Percentiles rank a stretch among this genome's conserved stretches.
Evolutionary conservation across 1,140 invertebrate species (phyloP).

Genomic region (Eueides isabella): DNA sequence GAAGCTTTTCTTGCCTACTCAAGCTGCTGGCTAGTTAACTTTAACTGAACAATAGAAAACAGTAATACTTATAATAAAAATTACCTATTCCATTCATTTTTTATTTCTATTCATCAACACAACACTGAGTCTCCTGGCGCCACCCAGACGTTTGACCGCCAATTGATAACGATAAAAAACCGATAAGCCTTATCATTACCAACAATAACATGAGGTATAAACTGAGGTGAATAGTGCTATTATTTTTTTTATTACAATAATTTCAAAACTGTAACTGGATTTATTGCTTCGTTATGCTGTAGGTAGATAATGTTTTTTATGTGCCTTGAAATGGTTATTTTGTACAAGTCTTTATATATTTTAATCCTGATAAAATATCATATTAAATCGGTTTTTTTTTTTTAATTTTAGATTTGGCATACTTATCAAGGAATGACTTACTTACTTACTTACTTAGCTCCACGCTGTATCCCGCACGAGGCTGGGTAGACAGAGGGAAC

Average conservation of each 20-base stretch:
- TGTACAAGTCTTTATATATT: not conserved
- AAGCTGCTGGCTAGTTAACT: too few relatives aligned
- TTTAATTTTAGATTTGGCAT: too few relatives aligned
- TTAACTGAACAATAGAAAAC: not conserved
- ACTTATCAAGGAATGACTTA: too few relatives aligned
- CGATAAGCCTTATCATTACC: conserved; percentile 47
- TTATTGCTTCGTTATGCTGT: not conserved
- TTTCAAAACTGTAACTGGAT: conserved; percentile 18
- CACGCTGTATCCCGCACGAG: too few relatives aligned
- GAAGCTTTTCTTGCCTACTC: too few relatives aligned
- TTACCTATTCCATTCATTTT: not conserved
- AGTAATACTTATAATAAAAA: not conserved
- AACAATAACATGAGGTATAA: conserved; percentile 39
- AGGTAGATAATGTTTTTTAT: not conserved
- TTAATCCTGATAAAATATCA: too few relatives aligned
- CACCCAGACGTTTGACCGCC: conserved; percentile 44
- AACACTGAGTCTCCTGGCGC: conserved; percentile 36
- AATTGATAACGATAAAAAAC: conserved; percentile 43
- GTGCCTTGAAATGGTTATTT: not conserved
- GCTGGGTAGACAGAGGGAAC: too few relatives aligned
- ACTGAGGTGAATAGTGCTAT: conserved; percentile 30
- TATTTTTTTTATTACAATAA: conserved; percentile 29
- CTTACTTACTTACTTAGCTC: too few relatives aligned
- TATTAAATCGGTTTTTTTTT: too few relatives aligned
- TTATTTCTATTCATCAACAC: conserved; percentile 9